A percentile compares a stretch with the other conserved stretches of the same genome.
phyloP scores from a whole-genome alignment of 92 coral and sea anemone genomes.

The Epizoanthus illoricatus region DNA sequence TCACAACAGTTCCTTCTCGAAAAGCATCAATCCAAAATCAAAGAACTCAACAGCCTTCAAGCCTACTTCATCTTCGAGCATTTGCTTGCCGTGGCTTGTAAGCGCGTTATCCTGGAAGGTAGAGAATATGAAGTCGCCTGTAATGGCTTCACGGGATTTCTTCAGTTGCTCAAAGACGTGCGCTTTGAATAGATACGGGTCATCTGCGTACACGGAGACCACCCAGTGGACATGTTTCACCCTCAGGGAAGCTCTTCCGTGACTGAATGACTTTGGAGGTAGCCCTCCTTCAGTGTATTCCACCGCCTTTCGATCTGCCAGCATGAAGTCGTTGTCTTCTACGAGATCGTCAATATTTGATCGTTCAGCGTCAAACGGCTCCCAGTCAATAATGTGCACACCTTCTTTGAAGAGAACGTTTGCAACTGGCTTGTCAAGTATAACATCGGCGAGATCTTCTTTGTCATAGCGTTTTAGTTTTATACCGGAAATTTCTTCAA shows the following conservation, averaged over 20 bases:
- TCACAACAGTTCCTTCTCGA: conserved; percentile 63
- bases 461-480: conserved; percentile 64
- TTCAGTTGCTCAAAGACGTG: conserved; percentile 81
- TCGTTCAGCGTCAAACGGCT: conserved; percentile 82
- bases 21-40: conserved; percentile 85
- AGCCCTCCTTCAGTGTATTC: conserved; percentile 47
- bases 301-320: conserved; percentile 80
- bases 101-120: conserved; percentile 75
- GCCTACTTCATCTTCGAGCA: conserved; percentile 64
- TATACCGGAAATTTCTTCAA: conserved; percentile 41
- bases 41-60: conserved; percentile 84
- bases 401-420: conserved; percentile 73
- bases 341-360: conserved; percentile 74
- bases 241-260: conserved; percentile 88
- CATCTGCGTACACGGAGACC: conserved; percentile 83
- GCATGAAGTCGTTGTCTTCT: conserved; percentile 69
- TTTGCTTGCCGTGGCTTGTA: conserved; percentile 58
- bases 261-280: conserved; percentile 85
- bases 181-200: conserved; percentile 71
- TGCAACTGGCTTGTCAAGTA: conserved; percentile 65
- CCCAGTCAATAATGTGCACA: conserved; percentile 90
- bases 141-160: conserved; percentile 51
- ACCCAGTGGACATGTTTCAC: conserved; percentile 89
- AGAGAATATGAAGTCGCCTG: conserved; percentile 79
- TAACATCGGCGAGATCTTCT: conserved; percentile 48